Base-by-base conservation (phyloP, 2,888 invertebrate genomes). In the Mythimna ferrago region DNA sequence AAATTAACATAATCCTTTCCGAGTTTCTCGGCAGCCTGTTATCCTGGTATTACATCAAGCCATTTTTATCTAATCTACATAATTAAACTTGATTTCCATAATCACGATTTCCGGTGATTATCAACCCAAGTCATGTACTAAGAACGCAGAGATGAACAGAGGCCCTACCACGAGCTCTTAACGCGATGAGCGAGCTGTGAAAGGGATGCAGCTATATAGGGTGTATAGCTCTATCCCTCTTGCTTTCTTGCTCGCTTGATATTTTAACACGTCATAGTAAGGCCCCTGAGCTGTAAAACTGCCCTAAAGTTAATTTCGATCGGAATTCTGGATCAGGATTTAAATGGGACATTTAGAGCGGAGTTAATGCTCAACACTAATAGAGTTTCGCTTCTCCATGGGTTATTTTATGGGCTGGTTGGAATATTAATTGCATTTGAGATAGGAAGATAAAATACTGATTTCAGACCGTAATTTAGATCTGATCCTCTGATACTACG, bases 61-160 rank as follows among this genome's bases (percentile, higher is more conserved):
- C 11, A 58, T 44, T 10, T 58, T 65, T 62, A 69, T 14, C 48
- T 32, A 54, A 81, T 78, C 63, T 75, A 57, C 67, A 69, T 78
- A 71, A 71, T 69, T 74, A 70, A 78, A 73, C 35, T n/a, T 66
- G 60, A 76, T 80, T 72, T 51, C 41, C 26, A 38, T 51, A 61
- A 80, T 80, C 58, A n/a, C 70, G 19, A 53, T 48, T 71, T 10
- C n/a, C 60, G 3, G 53, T 66, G 66, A 58, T 76, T 69, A 68
- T 26, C 9, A 64, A 82, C 57, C 16, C 80, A 71, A 74, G 74
- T 70, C 82, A 80, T 71, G 82, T 75, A 71, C 74, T 7, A 73
- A 70, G 72, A 77, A 60, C 10, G 6, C 66, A 74, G 53, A 80
- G 68, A 64, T 69, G 61, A 61, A 66, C 58, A 66, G 68, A 9